These are phyloP conservation scores for Syngnathoides biaculeatus DNA, from an alignment of 2,113 vertebrate species.

Conservation along the genomic window DNA sequence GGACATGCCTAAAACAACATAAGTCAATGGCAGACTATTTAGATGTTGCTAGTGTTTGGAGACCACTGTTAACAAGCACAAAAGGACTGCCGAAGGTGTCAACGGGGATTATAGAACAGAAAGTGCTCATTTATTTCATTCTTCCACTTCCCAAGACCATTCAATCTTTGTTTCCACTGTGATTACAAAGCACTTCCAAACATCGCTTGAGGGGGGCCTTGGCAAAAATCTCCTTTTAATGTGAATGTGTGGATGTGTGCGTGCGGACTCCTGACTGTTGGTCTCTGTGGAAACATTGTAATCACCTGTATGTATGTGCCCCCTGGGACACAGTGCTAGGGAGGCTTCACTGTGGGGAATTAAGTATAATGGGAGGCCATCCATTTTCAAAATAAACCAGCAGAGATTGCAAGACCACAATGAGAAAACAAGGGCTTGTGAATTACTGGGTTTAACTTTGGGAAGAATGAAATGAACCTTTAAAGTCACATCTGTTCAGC, in stretches of 20 bases:
- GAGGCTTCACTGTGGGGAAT: constrained; percentile 40
- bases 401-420: constrained; percentile 31
- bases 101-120: constrained; percentile 18
- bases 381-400: constrained; percentile 37
- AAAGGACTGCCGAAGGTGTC: constrained; percentile 35
- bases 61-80: constrained; percentile 58
- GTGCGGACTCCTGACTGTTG: constrained; percentile 40
- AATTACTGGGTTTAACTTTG: constrained; percentile 5
- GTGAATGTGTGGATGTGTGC: constrained; percentile 50
- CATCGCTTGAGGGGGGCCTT: constrained; percentile 57
- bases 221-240: constrained; percentile 63
- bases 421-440: constrained; percentile 11
- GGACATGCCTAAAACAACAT: constrained; percentile 26
- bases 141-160: constrained; percentile 26
- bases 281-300: constrained; percentile 80
- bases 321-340: constrained; percentile 43
- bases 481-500: neutral
- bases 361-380: constrained; percentile 30
- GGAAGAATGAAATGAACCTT: constrained; percentile 14
- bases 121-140: constrained; percentile 35
- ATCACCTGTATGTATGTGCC: constrained; percentile 48
- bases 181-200: constrained; percentile 72
- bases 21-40: constrained; percentile 46
- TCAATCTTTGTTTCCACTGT: constrained; percentile 38
- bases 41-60: constrained; percentile 48